Conservation (phyloP, 2,113 vertebrate species). For the Halichoerus grypus region DNA sequence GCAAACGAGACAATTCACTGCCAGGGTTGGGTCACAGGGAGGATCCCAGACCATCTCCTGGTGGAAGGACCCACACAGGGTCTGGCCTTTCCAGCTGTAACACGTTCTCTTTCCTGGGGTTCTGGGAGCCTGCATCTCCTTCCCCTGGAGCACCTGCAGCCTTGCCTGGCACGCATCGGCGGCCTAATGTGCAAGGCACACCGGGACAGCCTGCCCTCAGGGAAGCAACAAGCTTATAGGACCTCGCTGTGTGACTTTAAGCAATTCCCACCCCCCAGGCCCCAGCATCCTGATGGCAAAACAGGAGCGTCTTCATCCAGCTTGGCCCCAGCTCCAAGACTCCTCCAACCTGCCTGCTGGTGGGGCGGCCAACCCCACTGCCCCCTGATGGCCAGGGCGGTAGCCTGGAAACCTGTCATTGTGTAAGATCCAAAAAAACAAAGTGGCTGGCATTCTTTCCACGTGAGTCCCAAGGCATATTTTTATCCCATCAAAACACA, state of each 20-base stretch:
- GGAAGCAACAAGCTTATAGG: neutral
- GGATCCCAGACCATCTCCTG: fast-evolving
- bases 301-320: fast-evolving
- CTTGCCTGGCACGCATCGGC: neutral
- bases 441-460: conserved; percentile 82
- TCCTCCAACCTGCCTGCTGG: neutral
- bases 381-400: fast-evolving
- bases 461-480: conserved; percentile 62
- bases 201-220: neutral
- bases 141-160: too few species aligned
- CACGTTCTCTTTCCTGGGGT: neutral
- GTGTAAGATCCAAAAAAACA: conserved; percentile 51
- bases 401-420: neutral
- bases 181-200: neutral
- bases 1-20: neutral
- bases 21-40: neutral
- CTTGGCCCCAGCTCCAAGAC: neutral
- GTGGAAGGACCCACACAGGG: neutral
- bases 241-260: neutral
- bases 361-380: neutral
- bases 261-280: neutral
- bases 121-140: fast-evolving
- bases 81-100: neutral
- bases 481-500: conserved; percentile 80
- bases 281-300: neutral